phyloP scores from a whole-genome alignment of 2,888 invertebrate species.

The Pachycephus smyrnensis region DNA sequence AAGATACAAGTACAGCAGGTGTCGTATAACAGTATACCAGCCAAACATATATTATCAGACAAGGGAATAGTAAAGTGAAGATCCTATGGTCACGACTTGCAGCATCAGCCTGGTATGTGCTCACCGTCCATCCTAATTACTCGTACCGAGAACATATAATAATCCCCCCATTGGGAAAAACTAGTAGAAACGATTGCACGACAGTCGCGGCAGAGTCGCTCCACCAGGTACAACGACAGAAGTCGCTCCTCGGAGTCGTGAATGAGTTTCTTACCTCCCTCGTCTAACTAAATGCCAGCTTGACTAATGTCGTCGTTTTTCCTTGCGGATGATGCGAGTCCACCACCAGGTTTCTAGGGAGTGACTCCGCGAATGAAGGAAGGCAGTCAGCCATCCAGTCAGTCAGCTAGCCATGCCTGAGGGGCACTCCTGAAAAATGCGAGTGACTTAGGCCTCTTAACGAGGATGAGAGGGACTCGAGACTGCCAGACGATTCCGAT shows the following conservation, averaged over 20 bases:
- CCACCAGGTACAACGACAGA: conserved; percentile 1
- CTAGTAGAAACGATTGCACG: conserved; percentile 46
- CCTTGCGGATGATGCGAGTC: conserved; percentile 7
- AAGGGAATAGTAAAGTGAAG: background rate
- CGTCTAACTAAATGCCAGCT: conserved; percentile 48
- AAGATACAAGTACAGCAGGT: background rate
- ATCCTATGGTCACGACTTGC: background rate
- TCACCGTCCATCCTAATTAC: conserved; percentile 47
- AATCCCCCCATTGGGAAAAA: conserved; percentile 47
- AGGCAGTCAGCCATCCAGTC: background rate
- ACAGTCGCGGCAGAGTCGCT: background rate
- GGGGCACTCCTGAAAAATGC: background rate
- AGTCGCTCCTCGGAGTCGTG: conserved; percentile 35
- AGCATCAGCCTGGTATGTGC: conserved; percentile 34
- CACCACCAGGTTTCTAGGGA: background rate
- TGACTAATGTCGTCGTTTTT: conserved; percentile 33
- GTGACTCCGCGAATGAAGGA: background rate
- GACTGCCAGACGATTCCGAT: background rate
- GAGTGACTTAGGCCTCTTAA: conserved; percentile 3
- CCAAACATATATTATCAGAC: background rate
- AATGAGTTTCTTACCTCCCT: conserved; percentile 49
- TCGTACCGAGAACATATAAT: conserved; percentile 50
- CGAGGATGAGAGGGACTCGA: conserved; percentile 2
- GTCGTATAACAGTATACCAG: background rate
- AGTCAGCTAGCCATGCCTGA: background rate